Evolutionary conservation across 2,113 vertebrate genomes (phyloP), one percentile per base, ranked within the genome.

Genomic region (Dasyurus viverrinus): DNA sequence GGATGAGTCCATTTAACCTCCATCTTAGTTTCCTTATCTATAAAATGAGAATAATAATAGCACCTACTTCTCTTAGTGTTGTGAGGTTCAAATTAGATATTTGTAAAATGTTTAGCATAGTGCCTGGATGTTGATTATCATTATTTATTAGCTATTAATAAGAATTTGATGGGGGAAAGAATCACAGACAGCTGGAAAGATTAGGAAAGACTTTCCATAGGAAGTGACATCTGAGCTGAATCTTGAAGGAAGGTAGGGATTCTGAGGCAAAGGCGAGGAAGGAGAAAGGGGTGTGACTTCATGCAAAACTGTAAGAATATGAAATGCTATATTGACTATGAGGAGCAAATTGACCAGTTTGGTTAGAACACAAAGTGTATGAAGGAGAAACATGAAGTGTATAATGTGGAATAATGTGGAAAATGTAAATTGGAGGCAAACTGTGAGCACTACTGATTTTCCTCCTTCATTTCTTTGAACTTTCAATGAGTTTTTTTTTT

Each of bases 401-500:
- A n/a, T 12, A 76, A 16, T 76, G 36, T n/a, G 36, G 14, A n/a
- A 76, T 76, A 76, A 76, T 12, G 5, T 76, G 9, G 1, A 14
- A 76, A 76, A 76, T 1, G 14, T 76, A 76, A n/a, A n/a, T 19
- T 76, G 36, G 30, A 68, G 60, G 12, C 30, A n/a, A n/a, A 84
- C 4, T n/a, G 93, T 48, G 94, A 89, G 47, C 52, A 9, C 50
- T 98, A 68, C 92, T 93, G 96, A 0, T 42, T 94, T 68, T 55
- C 94, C 50, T n/a, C 53, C 57, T 95, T 90, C 92, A 94, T 94
- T 98, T 97, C 96, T 97, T 96, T 95, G 93, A 90, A 89, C 89
- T 89, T 97, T 60, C 95, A 94, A 93, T 94, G 93, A 95, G n/a
- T 47, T 47, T 1, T 47, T 47, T 47, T 1, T 47, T 97, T 24